These are phyloP conservation scores for Enteromius thamalakanensis DNA, from an alignment of 2,797 vertebrate species.

Conservation along the genomic window DNA sequence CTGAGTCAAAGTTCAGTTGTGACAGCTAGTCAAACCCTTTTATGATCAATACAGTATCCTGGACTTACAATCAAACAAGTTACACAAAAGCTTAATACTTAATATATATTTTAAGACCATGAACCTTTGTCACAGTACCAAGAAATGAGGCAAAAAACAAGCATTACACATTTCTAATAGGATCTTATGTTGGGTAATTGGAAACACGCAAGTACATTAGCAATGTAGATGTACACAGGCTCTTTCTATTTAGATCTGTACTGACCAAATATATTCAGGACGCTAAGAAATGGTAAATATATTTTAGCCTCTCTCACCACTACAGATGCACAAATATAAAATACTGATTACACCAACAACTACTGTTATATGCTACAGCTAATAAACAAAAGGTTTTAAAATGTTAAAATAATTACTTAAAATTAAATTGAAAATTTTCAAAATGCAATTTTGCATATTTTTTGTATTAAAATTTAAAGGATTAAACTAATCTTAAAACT, in stretches of 20 bases:
- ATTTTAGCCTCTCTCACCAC: not conserved
- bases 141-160: not conserved
- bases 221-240: too few relatives aligned
- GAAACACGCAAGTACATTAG: not conserved
- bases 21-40: not conserved
- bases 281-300: not conserved
- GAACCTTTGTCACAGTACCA: not conserved
- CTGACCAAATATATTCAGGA: not conserved
- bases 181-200: conserved; percentile 3
- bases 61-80: not conserved
- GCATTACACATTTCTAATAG: conserved; percentile 13
- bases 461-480: not conserved
- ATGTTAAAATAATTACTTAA: not conserved
- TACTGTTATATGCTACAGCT: not conserved
- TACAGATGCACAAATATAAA: not conserved
- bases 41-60: not conserved
- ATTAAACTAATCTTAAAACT: not conserved
- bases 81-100: not conserved
- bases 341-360: not conserved
- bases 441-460: not conserved
- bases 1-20: not conserved
- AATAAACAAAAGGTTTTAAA: not conserved
- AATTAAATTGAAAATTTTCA: not conserved
- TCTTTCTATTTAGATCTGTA: not conserved
- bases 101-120: not conserved